Conservation (phyloP, 2,113 vertebrate species). For the Chaetorhynchus papuensis region DNA sequence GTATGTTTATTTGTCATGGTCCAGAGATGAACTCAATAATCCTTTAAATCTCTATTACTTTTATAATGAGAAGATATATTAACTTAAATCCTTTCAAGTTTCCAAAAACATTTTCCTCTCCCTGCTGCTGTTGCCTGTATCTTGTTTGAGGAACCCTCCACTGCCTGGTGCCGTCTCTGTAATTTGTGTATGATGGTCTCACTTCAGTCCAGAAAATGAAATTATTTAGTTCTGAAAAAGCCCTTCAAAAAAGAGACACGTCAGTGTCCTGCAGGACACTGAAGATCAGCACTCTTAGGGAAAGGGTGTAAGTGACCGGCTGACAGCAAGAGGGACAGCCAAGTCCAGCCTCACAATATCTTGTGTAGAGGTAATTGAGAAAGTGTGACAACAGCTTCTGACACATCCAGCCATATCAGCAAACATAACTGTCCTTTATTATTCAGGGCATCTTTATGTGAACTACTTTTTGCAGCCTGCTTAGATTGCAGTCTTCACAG, state of each 20-base stretch:
- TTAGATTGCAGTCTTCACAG: not conserved
- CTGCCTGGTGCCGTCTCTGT: not conserved
- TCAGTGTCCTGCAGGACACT: not conserved
- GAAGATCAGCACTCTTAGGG: not conserved
- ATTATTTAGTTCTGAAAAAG: not conserved
- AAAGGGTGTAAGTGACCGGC: not conserved
- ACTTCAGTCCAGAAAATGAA: not conserved
- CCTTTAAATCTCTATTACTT: not conserved
- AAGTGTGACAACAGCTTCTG: not conserved
- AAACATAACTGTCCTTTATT: not conserved
- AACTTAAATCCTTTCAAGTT: not conserved
- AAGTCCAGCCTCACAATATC: not conserved
- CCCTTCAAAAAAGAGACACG: not conserved
- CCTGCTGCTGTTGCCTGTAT: not conserved
- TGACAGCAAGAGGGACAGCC: not conserved
- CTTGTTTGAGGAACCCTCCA: not conserved
- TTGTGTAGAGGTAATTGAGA: not conserved
- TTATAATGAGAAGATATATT: not conserved
- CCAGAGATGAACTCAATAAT: not conserved
- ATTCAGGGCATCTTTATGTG: not conserved
- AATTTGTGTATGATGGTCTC: not conserved
- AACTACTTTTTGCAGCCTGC: not conserved
- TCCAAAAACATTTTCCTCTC: not conserved
- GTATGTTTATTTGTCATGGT: not conserved
- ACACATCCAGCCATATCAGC: not conserved